phyloP scores from a whole-genome alignment of 37 sponge, comb jelly and placozoan genomes.

The Tethya wilhelma region DNA sequence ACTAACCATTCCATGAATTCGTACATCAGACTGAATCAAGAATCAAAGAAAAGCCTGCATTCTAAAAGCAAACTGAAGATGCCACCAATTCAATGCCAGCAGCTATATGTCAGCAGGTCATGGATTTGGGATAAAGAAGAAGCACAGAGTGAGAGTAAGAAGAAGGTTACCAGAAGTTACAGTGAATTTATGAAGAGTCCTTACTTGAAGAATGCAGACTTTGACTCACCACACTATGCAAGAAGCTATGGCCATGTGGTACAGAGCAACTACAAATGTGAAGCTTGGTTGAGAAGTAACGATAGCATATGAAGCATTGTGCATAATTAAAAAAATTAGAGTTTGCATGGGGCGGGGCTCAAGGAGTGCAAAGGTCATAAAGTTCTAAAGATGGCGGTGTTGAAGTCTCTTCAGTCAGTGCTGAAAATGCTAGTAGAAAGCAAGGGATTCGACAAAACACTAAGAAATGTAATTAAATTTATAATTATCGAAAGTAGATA shows the following conservation, averaged over 20 bases:
- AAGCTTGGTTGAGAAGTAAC: conserved; percentile 9
- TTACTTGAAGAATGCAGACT: no score
- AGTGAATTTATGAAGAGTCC: neutral
- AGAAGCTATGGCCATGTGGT: no score
- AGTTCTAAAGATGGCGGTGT: conserved; percentile 13
- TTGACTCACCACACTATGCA: no score
- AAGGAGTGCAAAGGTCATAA: neutral
- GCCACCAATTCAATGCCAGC: no score
- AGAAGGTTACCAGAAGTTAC: no score
- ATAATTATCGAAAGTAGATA: neutral
- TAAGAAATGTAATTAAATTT: conserved; percentile 22
- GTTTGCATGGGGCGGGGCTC: neutral
- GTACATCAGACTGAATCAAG: no score
- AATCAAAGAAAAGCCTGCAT: no score
- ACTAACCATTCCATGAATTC: no score
- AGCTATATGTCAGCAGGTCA: neutral
- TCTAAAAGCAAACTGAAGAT: no score
- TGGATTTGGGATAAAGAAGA: neutral
- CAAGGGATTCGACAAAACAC: conserved; percentile 13
- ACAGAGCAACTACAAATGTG: conserved; percentile 11
- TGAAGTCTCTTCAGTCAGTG: neutral
- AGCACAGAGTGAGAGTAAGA: neutral
- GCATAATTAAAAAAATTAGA: neutral
- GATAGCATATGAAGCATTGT: neutral
- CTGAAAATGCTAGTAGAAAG: conserved; percentile 16